A percentile compares a stretch with the other conserved stretches of the same genome.
Conservation (phyloP, 2,113 vertebrate species). For the Capreolus pygargus region DNA sequence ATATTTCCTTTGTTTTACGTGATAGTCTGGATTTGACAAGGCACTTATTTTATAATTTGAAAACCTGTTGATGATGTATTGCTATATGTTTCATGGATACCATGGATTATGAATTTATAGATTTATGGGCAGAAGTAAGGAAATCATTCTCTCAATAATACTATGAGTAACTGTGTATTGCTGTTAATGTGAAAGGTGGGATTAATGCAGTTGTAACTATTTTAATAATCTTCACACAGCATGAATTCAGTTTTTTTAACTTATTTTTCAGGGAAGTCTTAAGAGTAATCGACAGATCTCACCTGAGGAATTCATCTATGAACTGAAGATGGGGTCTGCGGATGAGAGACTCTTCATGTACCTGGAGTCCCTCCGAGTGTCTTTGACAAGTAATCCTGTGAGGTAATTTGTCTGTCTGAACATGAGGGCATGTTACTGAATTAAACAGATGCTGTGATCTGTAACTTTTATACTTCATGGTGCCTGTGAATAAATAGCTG, state of each 20-base stretch:
- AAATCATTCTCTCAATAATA: not conserved
- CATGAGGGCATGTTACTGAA: constrained; percentile 34
- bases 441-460: constrained; percentile 46
- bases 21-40: constrained; percentile 12
- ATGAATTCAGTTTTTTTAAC: not conserved
- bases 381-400: constrained; percentile 97
- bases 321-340: constrained; percentile 90
- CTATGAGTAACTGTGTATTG: not conserved
- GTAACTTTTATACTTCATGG: not conserved
- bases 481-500: not conserved
- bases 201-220: not conserved
- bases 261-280: constrained; percentile 88
- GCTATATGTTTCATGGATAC: not conserved
- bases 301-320: constrained; percentile 94
- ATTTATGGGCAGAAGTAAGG: not conserved
- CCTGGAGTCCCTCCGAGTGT: constrained; percentile 94
- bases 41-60: not conserved
- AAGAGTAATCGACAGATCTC: constrained; percentile 91
- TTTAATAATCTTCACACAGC: constrained; percentile 25
- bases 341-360: constrained; percentile 93
- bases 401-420: constrained; percentile 84
- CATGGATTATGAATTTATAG: not conserved
- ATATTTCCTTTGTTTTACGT: not conserved
- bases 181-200: not conserved
- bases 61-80: not conserved